Percentiles rank a stretch among this genome's conserved stretches.
Evolutionary conservation across 1,140 invertebrate species (phyloP).

Genomic region (Lerema accius): DNA sequence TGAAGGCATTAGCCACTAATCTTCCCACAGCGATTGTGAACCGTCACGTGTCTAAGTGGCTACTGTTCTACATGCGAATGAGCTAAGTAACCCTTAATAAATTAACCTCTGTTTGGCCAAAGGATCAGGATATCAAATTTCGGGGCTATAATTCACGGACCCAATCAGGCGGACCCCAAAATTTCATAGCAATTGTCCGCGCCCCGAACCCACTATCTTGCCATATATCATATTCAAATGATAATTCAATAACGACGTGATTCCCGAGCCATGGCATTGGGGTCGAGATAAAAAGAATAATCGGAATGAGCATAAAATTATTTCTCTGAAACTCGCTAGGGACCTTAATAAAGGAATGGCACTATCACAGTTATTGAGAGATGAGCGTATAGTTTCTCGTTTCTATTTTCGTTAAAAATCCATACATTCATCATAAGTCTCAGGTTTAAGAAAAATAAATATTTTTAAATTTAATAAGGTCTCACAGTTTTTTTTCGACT

Average conservation of each 20-base stretch:
- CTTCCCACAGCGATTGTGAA: constrained; percentile 10
- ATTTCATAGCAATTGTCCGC: constrained; percentile 67
- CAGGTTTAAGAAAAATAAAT: no score
- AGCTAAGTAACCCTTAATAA: constrained; percentile 24
- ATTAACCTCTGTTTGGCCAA: constrained; percentile 30
- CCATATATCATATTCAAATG: constrained; percentile 77
- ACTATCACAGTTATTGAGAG: not conserved
- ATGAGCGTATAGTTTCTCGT: not conserved
- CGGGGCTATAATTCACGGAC: constrained; percentile 60
- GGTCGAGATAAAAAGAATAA: constrained; percentile 74
- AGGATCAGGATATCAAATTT: constrained; percentile 43
- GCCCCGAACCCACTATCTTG: constrained; percentile 59
- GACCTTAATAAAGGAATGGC: constrained; percentile 31
- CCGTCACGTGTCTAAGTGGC: constrained; percentile 3
- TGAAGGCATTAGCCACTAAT: not conserved
- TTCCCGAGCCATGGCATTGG: constrained; percentile 59
- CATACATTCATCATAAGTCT: no score
- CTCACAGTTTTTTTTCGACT: no score
- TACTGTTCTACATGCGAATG: constrained; percentile 11
- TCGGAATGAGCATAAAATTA: constrained; percentile 77
- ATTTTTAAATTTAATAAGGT: no score
- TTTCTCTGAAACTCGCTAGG: constrained; percentile 56
- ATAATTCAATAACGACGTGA: constrained; percentile 76
- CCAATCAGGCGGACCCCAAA: constrained; percentile 65
- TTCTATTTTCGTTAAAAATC: no score